Evolutionary conservation across 1,140 invertebrate genomes (phyloP).

Genomic region (Drosophila burlai): DNA sequence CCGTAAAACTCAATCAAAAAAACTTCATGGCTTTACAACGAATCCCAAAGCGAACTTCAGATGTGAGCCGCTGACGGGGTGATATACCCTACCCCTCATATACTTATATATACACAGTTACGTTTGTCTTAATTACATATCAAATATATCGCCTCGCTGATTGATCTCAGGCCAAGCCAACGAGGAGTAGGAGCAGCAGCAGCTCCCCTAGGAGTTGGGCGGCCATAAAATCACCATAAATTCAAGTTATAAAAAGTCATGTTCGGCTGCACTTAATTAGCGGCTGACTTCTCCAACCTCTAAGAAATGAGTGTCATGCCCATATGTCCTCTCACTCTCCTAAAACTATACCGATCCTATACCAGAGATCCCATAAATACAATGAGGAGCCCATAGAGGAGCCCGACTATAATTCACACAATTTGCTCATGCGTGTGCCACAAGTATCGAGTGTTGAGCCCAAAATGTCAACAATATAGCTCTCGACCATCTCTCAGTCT

Average conservation of each 20-base stretch:
- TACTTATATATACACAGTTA: constrained; percentile 36
- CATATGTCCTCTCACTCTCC: constrained; percentile 41
- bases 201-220: constrained; percentile 33
- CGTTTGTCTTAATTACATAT: constrained; percentile 80
- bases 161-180: constrained; percentile 53
- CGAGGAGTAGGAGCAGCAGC: background rate
- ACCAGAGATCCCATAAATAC: constrained; percentile 18
- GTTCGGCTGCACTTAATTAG: constrained; percentile 82
- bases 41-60: constrained; percentile 40
- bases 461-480: constrained; percentile 76
- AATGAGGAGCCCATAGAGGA: constrained; percentile 1
- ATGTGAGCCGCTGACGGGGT: constrained; percentile 28
- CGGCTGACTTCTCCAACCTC: constrained; percentile 55
- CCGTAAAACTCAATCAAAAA: constrained; percentile 74
- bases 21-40: constrained; percentile 60
- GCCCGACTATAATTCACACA: constrained; percentile 69
- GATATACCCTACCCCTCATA: background rate
- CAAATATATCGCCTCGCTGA: constrained; percentile 77
- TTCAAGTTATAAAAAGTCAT: constrained; percentile 83
- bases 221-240: constrained; percentile 79
- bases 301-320: constrained; percentile 60
- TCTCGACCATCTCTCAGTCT: constrained; percentile 10
- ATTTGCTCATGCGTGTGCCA: constrained; percentile 67
- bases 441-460: constrained; percentile 58
- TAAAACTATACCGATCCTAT: constrained; percentile 5